Conservation (phyloP, 2,888 invertebrate genomes). For the Philhelius pedissequus region DNA sequence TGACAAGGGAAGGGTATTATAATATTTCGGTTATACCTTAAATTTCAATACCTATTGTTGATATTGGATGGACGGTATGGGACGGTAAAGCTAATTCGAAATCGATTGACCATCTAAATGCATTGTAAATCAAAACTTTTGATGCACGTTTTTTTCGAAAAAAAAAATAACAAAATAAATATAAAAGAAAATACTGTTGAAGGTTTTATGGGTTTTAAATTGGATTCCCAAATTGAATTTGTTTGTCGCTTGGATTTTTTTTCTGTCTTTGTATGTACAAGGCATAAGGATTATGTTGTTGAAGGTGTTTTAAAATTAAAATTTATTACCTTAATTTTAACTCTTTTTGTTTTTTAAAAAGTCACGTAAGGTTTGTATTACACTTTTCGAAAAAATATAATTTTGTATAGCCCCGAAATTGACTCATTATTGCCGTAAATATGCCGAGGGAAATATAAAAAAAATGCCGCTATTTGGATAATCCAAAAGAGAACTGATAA, state of each 20-base stretch:
- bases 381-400: no score
- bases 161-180: not conserved
- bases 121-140: constrained; percentile 48
- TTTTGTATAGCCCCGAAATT: no score
- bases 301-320: not conserved
- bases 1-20: not conserved
- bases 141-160: constrained; percentile 33
- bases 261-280: not conserved
- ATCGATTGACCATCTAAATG: constrained; percentile 58
- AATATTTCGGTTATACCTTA: not conserved
- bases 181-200: constrained; percentile 7
- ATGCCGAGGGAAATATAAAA: no score
- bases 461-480: no score
- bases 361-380: no score
- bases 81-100: constrained; percentile 40
- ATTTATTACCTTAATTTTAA: no score
- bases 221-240: constrained; percentile 2
- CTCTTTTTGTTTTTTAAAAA: no score
- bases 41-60: not conserved
- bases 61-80: not conserved
- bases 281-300: not conserved
- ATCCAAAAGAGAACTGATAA: no score
- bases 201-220: constrained; percentile 25
- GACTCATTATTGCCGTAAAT: no score
- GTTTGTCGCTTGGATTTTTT: not conserved